These are phyloP conservation scores for Vulpes lagopus DNA, from an alignment of 2,113 vertebrate genomes.

Conservation along the genomic window DNA sequence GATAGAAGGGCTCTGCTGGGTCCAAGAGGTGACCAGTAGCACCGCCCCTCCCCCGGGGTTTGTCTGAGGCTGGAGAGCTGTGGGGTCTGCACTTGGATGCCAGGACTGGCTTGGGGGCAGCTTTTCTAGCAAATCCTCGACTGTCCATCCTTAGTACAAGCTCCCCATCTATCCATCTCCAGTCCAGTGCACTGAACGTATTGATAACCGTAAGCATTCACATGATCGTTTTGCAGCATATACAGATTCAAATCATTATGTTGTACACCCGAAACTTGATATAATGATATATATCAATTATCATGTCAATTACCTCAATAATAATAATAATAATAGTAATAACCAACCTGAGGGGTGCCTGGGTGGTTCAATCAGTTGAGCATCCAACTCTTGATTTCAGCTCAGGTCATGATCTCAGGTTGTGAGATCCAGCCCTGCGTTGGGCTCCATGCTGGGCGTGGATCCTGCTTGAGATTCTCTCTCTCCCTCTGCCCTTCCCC, in stretches of 20 bases:
- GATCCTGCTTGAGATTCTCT: background rate
- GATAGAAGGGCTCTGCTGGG: background rate
- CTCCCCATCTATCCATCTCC: background rate
- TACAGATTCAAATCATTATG: background rate
- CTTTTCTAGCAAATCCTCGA: background rate
- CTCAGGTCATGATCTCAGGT: background rate
- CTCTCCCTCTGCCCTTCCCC: background rate
- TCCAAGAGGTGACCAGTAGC: background rate
- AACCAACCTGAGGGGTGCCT: background rate
- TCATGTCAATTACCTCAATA: too few species aligned
- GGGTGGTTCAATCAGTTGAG: background rate
- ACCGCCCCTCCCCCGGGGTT: background rate
- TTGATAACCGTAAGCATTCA: background rate
- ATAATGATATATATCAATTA: background rate
- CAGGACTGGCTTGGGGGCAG: background rate
- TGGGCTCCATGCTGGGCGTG: background rate
- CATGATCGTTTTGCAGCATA: background rate
- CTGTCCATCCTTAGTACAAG: background rate
- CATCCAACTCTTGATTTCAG: background rate
- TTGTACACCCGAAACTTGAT: background rate
- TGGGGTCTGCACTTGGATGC: background rate
- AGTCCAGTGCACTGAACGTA: accelerated
- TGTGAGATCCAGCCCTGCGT: background rate
- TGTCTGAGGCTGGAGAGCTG: background rate
- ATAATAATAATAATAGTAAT: background rate